phyloP scores from a whole-genome alignment of 2,888 invertebrate species.

The Epirrhoe alternata region DNA sequence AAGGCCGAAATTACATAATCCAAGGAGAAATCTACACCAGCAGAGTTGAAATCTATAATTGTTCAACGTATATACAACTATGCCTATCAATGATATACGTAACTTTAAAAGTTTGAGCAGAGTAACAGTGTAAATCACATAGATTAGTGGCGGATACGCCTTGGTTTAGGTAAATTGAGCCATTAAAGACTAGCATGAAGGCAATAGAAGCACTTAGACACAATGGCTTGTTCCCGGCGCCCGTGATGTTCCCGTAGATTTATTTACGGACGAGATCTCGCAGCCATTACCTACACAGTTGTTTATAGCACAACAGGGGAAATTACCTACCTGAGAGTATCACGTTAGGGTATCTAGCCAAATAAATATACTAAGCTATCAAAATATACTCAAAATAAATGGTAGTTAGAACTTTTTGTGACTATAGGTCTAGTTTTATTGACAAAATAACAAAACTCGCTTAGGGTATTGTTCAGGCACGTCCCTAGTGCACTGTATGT shows the following conservation, averaged over 20 bases:
- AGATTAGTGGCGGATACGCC: slow-evolving; percentile 34
- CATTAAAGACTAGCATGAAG: slow-evolving; percentile 43
- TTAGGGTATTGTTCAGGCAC: too few relatives aligned
- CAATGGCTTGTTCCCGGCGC: slow-evolving; percentile 41
- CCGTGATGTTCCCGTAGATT: slow-evolving; percentile 36
- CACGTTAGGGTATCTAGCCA: not conserved
- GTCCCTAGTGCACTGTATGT: too few relatives aligned
- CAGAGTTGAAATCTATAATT: not conserved
- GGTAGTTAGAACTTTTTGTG: too few relatives aligned
- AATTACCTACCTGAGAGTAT: slow-evolving; percentile 12
- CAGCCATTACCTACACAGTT: slow-evolving; percentile 25
- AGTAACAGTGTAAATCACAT: slow-evolving; percentile 50
- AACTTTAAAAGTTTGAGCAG: slow-evolving; percentile 53
- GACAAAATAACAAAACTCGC: too few relatives aligned
- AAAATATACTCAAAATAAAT: too few relatives aligned
- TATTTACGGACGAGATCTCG: slow-evolving; percentile 34
- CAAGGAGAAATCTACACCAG: too few relatives aligned
- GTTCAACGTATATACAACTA: not conserved
- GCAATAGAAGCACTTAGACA: slow-evolving; percentile 44
- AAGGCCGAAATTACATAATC: too few relatives aligned
- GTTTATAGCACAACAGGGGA: slow-evolving; percentile 24
- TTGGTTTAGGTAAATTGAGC: slow-evolving; percentile 44
- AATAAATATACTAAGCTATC: not conserved
- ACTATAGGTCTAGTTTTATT: too few relatives aligned
- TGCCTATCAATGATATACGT: not conserved